Percentiles rank a stretch among this genome's conserved stretches.
Conservation (phyloP, 2,113 vertebrate species). For the Pelusios castaneus region DNA sequence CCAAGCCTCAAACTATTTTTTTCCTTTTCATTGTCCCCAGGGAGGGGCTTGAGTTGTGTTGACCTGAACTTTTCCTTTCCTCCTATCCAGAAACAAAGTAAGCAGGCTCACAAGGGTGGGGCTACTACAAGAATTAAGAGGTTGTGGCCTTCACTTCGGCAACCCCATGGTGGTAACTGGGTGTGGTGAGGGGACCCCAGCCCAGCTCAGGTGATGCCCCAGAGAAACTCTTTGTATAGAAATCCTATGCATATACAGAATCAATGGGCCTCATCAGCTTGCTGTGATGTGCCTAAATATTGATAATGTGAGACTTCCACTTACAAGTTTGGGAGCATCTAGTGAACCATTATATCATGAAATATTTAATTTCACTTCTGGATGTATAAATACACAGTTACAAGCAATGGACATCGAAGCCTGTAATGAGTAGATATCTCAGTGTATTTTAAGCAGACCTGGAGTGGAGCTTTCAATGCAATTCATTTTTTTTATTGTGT, state of each 20-base stretch:
- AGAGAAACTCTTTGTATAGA: neutral
- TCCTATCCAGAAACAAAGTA: neutral
- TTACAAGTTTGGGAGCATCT: neutral
- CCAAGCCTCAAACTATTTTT: neutral
- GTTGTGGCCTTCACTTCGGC: neutral
- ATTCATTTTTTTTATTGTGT: neutral
- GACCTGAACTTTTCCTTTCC: neutral
- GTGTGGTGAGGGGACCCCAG: neutral
- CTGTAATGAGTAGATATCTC: slow-evolving; percentile 6
- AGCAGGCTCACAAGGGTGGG: too few relatives aligned
- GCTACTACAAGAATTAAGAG: too few relatives aligned
- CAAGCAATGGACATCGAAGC: neutral
- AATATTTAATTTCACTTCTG: neutral
- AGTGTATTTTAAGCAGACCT: neutral
- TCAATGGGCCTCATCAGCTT: neutral
- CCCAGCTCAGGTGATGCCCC: neutral
- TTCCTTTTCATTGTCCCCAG: neutral
- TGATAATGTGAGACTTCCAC: slow-evolving; percentile 1
- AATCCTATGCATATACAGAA: neutral
- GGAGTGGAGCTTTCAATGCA: neutral
- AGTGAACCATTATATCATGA: slow-evolving; percentile 37
- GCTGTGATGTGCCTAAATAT: slow-evolving; percentile 24
- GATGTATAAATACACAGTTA: slow-evolving; percentile 29
- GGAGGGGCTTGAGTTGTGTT: neutral
- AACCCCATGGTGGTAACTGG: neutral